phyloP scores from a whole-genome alignment of 1,140 invertebrate genomes.

The Achroia grisella region DNA sequence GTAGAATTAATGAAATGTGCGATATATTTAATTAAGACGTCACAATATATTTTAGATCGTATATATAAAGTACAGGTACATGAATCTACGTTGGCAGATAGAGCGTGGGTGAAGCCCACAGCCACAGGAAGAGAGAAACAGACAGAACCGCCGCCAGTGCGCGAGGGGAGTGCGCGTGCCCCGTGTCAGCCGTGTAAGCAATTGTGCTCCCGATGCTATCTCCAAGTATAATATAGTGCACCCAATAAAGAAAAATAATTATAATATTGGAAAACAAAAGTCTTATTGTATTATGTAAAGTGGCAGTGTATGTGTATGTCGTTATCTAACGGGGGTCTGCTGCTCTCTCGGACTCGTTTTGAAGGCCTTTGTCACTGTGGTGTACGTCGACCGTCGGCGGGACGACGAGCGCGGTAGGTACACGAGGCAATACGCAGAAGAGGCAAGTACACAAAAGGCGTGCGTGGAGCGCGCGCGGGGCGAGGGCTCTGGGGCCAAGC shows the following conservation, averaged over 20 bases:
- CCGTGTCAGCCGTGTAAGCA: slow-evolving; percentile 63
- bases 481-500: slow-evolving; percentile 34
- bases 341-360: slow-evolving; percentile 74
- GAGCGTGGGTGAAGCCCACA: slow-evolving; percentile 61
- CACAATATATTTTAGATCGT: slow-evolving; percentile 7
- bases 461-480: slow-evolving; percentile 46
- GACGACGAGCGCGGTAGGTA: slow-evolving; percentile 38
- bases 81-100: slow-evolving; percentile 44
- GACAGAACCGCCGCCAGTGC: slow-evolving; percentile 70
- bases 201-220: slow-evolving; percentile 56
- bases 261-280: slow-evolving; percentile 31
- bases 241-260: slow-evolving; percentile 38
- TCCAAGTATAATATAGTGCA: slow-evolving; percentile 47
- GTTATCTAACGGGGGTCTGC: slow-evolving; percentile 70
- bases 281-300: slow-evolving; percentile 54
- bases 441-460: slow-evolving; percentile 55
- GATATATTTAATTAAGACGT: slow-evolving; percentile 1
- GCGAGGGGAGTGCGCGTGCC: slow-evolving; percentile 53
- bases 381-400: slow-evolving; percentile 46
- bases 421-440: slow-evolving; percentile 59
- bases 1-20: slow-evolving; percentile 4
- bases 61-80: slow-evolving; percentile 21
- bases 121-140: slow-evolving; percentile 75
- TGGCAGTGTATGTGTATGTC: slow-evolving; percentile 63
- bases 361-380: slow-evolving; percentile 73